phyloP scores from a whole-genome alignment of 2,888 invertebrate species.

The Diplazon laetatorius region DNA sequence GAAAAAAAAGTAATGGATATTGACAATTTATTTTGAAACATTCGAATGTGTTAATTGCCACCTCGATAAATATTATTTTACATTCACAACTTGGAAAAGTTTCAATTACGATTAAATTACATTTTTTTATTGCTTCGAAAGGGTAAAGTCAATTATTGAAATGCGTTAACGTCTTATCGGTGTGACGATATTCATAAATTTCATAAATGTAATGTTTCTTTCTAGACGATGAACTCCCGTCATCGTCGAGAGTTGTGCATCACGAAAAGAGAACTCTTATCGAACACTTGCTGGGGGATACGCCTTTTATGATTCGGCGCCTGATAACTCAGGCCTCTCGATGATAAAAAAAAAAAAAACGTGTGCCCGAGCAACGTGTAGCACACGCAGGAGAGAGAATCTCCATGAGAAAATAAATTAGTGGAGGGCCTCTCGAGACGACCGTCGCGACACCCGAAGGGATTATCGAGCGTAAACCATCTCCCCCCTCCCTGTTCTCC shows the following conservation, averaged over 20 bases:
- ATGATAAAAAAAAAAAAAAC: constrained; percentile 26
- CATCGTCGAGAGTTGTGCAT: constrained; percentile 7
- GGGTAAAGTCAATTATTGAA: neutral
- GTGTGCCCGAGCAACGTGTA: neutral
- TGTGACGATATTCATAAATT: neutral
- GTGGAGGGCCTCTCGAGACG: constrained; percentile 61
- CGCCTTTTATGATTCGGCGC: constrained; percentile 21
- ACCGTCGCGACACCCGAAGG: constrained; percentile 51
- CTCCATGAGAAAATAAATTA: constrained; percentile 47
- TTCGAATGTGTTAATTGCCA: no score
- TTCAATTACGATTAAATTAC: no score
- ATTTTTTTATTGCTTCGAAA: no score
- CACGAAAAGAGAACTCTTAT: constrained; percentile 21
- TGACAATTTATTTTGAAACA: neutral
- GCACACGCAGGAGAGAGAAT: neutral
- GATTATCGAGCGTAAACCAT: constrained; percentile 50
- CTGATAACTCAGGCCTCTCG: constrained; percentile 24
- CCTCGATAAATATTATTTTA: no score
- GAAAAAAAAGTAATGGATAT: no score
- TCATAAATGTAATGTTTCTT: no score
- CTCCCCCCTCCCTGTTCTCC: constrained; percentile 18
- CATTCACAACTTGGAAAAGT: no score
- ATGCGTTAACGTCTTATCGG: neutral
- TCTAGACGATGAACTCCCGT: neutral
- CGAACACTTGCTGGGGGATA: constrained; percentile 24